Base-by-base conservation (phyloP, 2,113 vertebrate genomes). In the crab-eating macaque (Macaca fascicularis) region DNA sequence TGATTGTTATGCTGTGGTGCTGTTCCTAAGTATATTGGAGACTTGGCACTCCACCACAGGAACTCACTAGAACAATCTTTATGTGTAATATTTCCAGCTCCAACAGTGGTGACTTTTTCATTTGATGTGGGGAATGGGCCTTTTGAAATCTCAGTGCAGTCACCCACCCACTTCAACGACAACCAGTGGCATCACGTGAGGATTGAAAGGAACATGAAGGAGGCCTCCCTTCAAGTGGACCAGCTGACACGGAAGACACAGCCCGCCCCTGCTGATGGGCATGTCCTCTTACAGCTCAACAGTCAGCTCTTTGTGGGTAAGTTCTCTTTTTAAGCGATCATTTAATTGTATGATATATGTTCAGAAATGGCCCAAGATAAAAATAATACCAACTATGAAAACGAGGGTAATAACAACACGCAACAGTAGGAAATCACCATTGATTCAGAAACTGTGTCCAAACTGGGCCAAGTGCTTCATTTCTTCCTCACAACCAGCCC, bases 71-170 rank as follows among this genome's bases (percentile, higher is more conserved):
- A 93, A 70, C 80, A 45, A 14, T 38, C 67, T 78, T 84, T 72
- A 0, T 75, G 23, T 97, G 17, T 96, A 3, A 22, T 52, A n/a
- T 97, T 98, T 98, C 61, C 98, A 99, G 99, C 99, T 94, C 99
- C 99, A 1, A 98, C 97, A 8, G 99, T 99, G 96, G 99, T 99
- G 25, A 83, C 99, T 22, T 99, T 99, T 98, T 99, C 99, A 5
- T 99, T 99, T 5, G 99, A 99, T 0, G 99, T 99, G 98, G 99
- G 99, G 14, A 99, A 99, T 30, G 99, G 99, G 14, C 99, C 99
- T 0, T 98, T 99, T 0, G 99, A 99, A 97, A 98, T 99, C 86
- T 98, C 92, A 0, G 99, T 99, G 80, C 98, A 99, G 90, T 99
- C 99, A 0, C 98, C 70, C 1, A 94, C 70, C 30, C 97, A 98